A percentile compares a stretch with the other conserved stretches of the same genome.
phyloP scores from a whole-genome alignment of 2,797 vertebrate genomes.

The Spheniscus humboldti region DNA sequence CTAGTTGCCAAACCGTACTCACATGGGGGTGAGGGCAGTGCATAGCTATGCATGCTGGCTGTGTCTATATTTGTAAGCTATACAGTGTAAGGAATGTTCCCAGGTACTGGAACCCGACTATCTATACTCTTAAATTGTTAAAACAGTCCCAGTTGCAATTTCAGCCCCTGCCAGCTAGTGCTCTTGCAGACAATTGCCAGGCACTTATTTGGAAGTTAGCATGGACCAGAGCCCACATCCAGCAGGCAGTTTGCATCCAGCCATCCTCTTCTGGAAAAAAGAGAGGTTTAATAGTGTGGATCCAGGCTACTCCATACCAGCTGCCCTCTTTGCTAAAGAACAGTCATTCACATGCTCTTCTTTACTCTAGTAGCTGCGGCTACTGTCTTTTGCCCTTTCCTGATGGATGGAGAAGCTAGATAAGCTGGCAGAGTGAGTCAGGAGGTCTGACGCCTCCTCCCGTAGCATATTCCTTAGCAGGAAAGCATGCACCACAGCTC shows the following conservation, averaged over 20 bases:
- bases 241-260: background rate
- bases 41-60: background rate
- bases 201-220: background rate
- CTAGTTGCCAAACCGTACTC: background rate
- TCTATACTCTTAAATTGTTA: background rate
- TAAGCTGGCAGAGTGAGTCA: background rate
- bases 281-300: background rate
- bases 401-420: background rate
- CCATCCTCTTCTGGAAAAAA: background rate
- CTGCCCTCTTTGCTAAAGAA: fast-evolving
- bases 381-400: background rate
- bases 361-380: background rate
- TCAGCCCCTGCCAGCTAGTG: background rate
- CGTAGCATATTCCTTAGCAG: background rate
- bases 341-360: fast-evolving
- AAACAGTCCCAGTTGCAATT: background rate
- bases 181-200: background rate
- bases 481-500: background rate
- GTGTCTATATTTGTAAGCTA: background rate
- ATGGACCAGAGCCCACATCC: background rate
- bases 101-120: background rate
- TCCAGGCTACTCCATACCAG: background rate
- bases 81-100: background rate
- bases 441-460: background rate
- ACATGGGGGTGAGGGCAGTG: background rate